These are phyloP conservation scores for Taeniopygia guttata DNA, from an alignment of 2,797 vertebrate genomes.

Conservation along the genomic window DNA sequence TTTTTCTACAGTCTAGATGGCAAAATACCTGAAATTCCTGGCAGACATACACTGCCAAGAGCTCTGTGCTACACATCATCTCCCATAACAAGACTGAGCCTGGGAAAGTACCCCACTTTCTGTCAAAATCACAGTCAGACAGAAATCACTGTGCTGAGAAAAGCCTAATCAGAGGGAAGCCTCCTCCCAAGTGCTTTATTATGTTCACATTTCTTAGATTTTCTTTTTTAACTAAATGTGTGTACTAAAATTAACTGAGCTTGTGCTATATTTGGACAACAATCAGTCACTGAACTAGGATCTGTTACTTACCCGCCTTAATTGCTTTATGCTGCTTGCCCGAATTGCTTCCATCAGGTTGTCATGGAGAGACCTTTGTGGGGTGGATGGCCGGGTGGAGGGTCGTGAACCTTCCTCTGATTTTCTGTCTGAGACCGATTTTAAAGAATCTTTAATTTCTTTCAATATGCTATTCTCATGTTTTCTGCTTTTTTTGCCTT, in stretches of 20 bases:
- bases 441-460: slow-evolving; percentile 91
- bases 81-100: background rate
- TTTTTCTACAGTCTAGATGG: background rate
- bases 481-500: slow-evolving; percentile 78
- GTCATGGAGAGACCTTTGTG: slow-evolving; percentile 88
- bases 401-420: slow-evolving; percentile 85
- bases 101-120: background rate
- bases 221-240: background rate
- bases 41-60: background rate
- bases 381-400: slow-evolving; percentile 85
- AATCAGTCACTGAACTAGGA: background rate
- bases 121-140: background rate
- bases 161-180: background rate
- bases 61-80: background rate
- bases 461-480: slow-evolving; percentile 85
- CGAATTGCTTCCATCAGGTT: slow-evolving; percentile 95
- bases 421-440: slow-evolving; percentile 84
- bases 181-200: background rate
- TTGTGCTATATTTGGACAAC: background rate
- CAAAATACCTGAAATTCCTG: background rate
- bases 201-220: background rate
- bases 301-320: slow-evolving; percentile 81
- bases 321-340: slow-evolving; percentile 80
- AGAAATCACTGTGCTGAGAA: background rate
- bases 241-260: background rate